Conservation (phyloP, 2,888 invertebrate genomes). For the Phengaris arion region DNA sequence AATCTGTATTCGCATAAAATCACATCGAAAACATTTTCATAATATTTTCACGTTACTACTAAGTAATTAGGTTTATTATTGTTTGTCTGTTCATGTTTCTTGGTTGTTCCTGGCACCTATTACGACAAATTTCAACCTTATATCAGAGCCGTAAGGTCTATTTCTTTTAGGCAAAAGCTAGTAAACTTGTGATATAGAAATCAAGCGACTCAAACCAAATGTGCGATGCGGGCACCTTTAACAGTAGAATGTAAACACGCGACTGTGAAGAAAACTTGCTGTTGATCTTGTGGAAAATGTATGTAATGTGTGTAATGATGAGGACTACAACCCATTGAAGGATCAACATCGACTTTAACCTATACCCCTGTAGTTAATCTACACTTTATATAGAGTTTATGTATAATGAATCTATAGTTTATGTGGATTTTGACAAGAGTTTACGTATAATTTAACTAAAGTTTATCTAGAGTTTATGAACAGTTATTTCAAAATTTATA, state of each 20-base stretch:
- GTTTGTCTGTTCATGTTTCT: background rate
- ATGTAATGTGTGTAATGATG: background rate
- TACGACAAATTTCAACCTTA: background rate
- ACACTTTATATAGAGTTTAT: no score
- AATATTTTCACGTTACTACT: background rate
- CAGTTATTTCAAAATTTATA: no score
- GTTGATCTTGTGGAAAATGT: background rate
- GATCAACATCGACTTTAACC: no score
- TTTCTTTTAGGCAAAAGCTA: background rate
- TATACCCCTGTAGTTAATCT: no score
- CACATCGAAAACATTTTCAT: background rate
- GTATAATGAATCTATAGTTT: no score
- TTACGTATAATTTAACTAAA: no score
- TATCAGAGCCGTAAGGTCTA: background rate
- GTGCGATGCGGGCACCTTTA: background rate
- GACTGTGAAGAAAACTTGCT: constrained; percentile 7
- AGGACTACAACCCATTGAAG: no score
- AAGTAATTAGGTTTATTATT: background rate
- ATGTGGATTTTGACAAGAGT: no score
- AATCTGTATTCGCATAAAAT: constrained; percentile 2
- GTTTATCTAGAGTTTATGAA: no score
- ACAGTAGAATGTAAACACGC: background rate
- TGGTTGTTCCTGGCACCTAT: background rate
- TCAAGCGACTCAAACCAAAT: background rate
- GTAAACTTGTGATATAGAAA: background rate